Evolutionary conservation across 1,140 invertebrate genomes (phyloP).

Genomic region (Protaetia brevitarsis): DNA sequence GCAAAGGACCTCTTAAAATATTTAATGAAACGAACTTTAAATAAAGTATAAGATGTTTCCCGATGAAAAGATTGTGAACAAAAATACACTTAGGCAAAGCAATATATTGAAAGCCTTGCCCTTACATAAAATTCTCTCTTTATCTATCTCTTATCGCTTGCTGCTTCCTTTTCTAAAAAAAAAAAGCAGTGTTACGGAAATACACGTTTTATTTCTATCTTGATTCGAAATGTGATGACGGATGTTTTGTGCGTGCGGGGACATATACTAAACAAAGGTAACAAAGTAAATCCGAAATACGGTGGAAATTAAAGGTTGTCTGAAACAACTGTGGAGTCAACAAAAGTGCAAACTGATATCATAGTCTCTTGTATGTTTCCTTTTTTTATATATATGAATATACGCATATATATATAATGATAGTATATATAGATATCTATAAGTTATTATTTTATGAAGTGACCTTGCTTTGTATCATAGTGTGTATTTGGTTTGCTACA

Average conservation of each 20-base stretch:
- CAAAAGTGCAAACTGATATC: conserved; percentile 23
- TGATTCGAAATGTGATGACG: conserved; percentile 6
- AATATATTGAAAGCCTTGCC: background rate
- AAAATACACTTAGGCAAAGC: background rate
- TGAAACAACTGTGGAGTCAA: conserved; percentile 15
- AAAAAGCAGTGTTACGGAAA: background rate
- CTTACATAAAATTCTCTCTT: background rate
- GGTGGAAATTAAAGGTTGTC: conserved; percentile 7
- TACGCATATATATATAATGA: conserved; percentile 43
- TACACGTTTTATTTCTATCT: conserved; percentile 10
- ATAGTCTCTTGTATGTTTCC: conserved; percentile 27
- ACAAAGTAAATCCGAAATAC: conserved; percentile 3
- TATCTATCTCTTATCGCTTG: conserved; percentile 18
- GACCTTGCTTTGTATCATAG: conserved; percentile 49
- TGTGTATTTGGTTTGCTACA: conserved; percentile 40
- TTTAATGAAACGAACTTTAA: conserved; percentile 15
- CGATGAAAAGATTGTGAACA: background rate
- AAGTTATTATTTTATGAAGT: conserved; percentile 48
- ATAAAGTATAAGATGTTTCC: background rate
- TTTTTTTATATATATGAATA: conserved; percentile 36
- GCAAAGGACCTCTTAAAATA: background rate
- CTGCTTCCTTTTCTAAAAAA: conserved; percentile 13
- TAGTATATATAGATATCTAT: conserved; percentile 29
- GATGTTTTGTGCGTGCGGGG: background rate
- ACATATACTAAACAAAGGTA: background rate